These are phyloP conservation scores for Harpegnathos saltator DNA, from an alignment of 1,140 invertebrate species.

Conservation along the genomic window DNA sequence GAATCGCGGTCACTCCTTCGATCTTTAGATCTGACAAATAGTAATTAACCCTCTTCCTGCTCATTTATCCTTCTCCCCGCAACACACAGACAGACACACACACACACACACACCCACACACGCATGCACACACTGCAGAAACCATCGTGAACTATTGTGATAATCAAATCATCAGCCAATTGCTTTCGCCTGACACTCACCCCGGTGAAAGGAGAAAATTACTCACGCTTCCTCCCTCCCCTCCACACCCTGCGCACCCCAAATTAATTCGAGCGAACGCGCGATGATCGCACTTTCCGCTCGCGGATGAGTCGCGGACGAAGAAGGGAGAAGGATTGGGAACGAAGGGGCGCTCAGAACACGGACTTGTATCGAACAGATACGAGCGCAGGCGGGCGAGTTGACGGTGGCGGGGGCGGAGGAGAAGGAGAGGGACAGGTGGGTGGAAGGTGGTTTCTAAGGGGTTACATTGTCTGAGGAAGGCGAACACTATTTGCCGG, in stretches of 20 bases:
- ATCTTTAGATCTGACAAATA: slow-evolving; percentile 7
- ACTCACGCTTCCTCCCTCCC: no score
- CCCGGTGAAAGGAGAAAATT: slow-evolving; percentile 28
- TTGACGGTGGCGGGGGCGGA: no score
- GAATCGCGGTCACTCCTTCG: background rate
- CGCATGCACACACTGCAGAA: no score
- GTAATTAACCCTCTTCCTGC: slow-evolving; percentile 2
- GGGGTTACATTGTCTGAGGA: slow-evolving; percentile 77
- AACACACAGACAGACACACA: no score
- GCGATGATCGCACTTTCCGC: slow-evolving; percentile 51
- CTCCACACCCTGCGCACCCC: slow-evolving; percentile 41
- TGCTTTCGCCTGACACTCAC: background rate
- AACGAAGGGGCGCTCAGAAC: background rate
- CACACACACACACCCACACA: no score
- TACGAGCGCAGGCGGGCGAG: slow-evolving; percentile 19
- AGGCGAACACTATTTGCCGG: slow-evolving; percentile 80
- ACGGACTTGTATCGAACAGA: slow-evolving; percentile 34
- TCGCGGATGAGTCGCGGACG: slow-evolving; percentile 43
- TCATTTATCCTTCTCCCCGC: no score
- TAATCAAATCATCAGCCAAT: no score
- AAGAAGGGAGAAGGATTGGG: background rate
- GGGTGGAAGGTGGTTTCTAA: slow-evolving; percentile 55
- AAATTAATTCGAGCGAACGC: slow-evolving; percentile 55
- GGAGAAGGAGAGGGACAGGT: slow-evolving; percentile 21
- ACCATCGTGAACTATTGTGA: no score